Evolutionary conservation across 2,888 invertebrate genomes (phyloP), one percentile per base, ranked within the genome.

Genomic region (Trichopoda pennipes): DNA sequence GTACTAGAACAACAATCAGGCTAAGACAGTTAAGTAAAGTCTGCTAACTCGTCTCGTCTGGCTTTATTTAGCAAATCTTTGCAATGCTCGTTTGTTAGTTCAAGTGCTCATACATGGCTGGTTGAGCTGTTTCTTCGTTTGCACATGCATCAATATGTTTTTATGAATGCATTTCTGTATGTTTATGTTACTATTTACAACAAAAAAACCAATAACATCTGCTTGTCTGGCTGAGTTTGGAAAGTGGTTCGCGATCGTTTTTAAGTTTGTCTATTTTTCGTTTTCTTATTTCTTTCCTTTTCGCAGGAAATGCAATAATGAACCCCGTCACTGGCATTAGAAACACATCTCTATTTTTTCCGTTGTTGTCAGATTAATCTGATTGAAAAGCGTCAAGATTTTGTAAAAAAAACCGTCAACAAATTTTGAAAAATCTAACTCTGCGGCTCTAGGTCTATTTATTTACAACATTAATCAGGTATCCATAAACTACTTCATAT

Each of bases 221-320:
- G 82, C 66, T 82, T 87, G 88, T 87, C 87, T 86, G 56, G 77
- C 60, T 70, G 32, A 58, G 88, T 88, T 89, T 89, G 88, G 88
- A 88, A 89, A 89, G 89, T 88, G 88, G 89, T 86, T 88, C 86
- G 87, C 53, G 56, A 61, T 61, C 58, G 23, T 66, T 70, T 44
- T 28, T 53, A 64, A 60, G 58, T 74, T 76, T 76, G 49, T 69
- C 60, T 56, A 51, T 77, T 42, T 58, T 61, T 58, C 38, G 42
- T 35, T 53, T 17, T 66, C 17, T 42, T 49, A 19, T 17, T 16
- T 49, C 14, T 77, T 38, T 53, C n/a, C 17, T 66, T 35, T 63
- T 63, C n/a, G 38, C 12, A 38, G 38, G 38, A 44, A n/a, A 14
- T n/a, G 14, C n/a, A n/a, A n/a, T 53, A 63, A 21, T 38, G 69